Evolutionary conservation across 2,113 vertebrate genomes (phyloP), one percentile per base, ranked within the genome.

Genomic region (Oreocharis arfaki): DNA sequence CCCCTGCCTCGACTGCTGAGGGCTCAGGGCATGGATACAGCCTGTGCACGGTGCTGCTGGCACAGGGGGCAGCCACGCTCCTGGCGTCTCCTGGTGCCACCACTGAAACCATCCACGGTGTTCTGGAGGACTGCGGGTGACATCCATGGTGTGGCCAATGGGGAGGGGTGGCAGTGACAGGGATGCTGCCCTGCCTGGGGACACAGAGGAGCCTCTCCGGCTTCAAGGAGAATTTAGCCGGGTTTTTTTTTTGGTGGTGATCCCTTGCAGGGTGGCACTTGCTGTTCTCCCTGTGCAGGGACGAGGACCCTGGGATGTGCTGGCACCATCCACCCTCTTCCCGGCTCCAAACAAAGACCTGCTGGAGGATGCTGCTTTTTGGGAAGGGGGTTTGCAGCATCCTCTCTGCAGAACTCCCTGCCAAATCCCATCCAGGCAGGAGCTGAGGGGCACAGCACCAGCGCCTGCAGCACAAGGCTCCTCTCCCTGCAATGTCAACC

Each of bases 401-500:
- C 60, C 55, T 47, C 44, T 39, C 39, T 1, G 10, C 32, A 53
- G 59, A 61, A 18, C 18, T 14, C 14, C 44, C 55, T 37, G 4
- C 3, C 39, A 90, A 69, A 30, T 7, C 64, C 32, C 33, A 13
- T 8, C 37, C 76, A 8, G 86, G 57, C 16, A 32, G 80, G 57
- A 75, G 71, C 61, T 46, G 77, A 35, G 67, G 55, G 80, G 35
- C 5, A 6, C 12, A 13, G 55, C 46, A 22, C 9, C 0, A 0
- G 37, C 56, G 87, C 57, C 87, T 70, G 87, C 44, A 13, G 81
- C 20, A 6, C 79, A 44, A 75, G 76, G 67, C 80, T 92, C 83
- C 71, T 92, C 59, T 95, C 84, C 76, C 93, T 73, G 95, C 95
- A 96, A 92, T 96, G 96, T 96, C 96, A 96, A 80, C 96, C 93